Evolutionary conservation across 1,140 invertebrate species (phyloP).

Genomic region (Drosophila lini): DNA sequence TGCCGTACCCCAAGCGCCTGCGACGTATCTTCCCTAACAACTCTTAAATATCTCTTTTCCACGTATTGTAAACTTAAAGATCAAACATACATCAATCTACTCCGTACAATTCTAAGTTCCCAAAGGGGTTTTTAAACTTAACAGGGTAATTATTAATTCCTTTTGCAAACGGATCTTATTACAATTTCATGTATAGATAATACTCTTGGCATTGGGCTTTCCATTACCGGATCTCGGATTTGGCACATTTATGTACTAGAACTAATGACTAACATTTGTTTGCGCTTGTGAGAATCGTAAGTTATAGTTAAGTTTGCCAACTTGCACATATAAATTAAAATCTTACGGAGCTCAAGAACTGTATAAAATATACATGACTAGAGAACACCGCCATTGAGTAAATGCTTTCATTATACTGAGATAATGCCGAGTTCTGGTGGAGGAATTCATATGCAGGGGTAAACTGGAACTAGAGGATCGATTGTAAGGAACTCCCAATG

Average conservation of each 20-base stretch:
- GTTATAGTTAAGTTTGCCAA: conserved; percentile 22
- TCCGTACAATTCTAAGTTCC: conserved; percentile 13
- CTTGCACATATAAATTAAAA: conserved; percentile 67
- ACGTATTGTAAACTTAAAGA: conserved; percentile 38
- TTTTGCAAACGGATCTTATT: conserved; percentile 21
- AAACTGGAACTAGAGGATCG: conserved; percentile 4
- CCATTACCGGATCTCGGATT: conserved; percentile 22
- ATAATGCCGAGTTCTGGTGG: conserved; percentile 25
- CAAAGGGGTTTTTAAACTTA: conserved; percentile 62
- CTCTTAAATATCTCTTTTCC: conserved; percentile 53
- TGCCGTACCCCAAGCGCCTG: conserved; percentile 13
- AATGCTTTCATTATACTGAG: conserved; percentile 57
- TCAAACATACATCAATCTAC: conserved; percentile 25
- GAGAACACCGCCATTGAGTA: conserved; percentile 50
- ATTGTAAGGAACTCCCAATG: conserved; percentile 2
- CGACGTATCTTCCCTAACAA: conserved; percentile 46
- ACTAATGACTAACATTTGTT: conserved; percentile 65
- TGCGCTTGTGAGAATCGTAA: conserved; percentile 28
- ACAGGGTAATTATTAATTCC: conserved; percentile 56
- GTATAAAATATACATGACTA: conserved; percentile 62
- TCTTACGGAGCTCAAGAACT: conserved; percentile 37
- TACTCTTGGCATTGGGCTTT: conserved; percentile 29
- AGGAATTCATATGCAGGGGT: not conserved
- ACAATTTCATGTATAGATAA: conserved; percentile 16
- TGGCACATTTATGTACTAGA: conserved; percentile 75